Conservation (phyloP, 2,888 invertebrate species). For the Mesopsocus fuscifrons region DNA sequence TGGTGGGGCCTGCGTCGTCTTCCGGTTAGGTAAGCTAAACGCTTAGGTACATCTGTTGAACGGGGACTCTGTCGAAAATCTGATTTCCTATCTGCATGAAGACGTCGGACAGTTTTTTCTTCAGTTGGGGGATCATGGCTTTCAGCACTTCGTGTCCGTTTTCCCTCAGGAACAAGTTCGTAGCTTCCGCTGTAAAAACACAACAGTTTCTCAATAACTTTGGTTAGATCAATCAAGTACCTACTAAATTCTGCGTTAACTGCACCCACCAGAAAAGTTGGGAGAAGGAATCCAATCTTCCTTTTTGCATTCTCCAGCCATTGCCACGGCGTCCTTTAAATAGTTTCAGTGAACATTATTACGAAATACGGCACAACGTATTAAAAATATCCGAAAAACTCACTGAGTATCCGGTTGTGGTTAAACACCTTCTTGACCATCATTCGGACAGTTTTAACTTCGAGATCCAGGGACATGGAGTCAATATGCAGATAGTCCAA, state of each 20-base stretch:
- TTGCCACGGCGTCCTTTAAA: too few species aligned
- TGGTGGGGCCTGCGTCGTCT: too few species aligned
- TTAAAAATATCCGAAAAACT: too few species aligned
- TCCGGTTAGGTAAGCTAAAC: too few species aligned
- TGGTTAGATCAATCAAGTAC: too few species aligned
- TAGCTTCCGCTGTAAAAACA: slow-evolving; percentile 40
- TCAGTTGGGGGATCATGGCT: slow-evolving; percentile 46
- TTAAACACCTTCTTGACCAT: slow-evolving; percentile 44
- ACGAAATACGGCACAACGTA: too few species aligned
- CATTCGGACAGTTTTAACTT: slow-evolving; percentile 40
- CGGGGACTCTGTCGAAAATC: slow-evolving; percentile 39
- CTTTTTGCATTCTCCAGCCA: too few species aligned
- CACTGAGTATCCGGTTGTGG: slow-evolving; percentile 48
- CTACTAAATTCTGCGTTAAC: too few species aligned
- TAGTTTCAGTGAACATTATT: too few species aligned
- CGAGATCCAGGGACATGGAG: slow-evolving; percentile 36
- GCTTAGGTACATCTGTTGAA: slow-evolving; percentile 17
- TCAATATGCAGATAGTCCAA: slow-evolving; percentile 40
- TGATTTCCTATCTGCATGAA: slow-evolving; percentile 46
- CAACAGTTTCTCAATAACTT: too few species aligned
- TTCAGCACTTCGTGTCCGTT: slow-evolving; percentile 48
- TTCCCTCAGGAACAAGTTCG: slow-evolving; percentile 46
- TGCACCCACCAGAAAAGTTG: too few species aligned
- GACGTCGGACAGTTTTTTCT: slow-evolving; percentile 38
- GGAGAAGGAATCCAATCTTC: too few species aligned